Evolutionary conservation across 2,797 vertebrate species (phyloP).

Genomic region (Micrastur ruficollis): DNA sequence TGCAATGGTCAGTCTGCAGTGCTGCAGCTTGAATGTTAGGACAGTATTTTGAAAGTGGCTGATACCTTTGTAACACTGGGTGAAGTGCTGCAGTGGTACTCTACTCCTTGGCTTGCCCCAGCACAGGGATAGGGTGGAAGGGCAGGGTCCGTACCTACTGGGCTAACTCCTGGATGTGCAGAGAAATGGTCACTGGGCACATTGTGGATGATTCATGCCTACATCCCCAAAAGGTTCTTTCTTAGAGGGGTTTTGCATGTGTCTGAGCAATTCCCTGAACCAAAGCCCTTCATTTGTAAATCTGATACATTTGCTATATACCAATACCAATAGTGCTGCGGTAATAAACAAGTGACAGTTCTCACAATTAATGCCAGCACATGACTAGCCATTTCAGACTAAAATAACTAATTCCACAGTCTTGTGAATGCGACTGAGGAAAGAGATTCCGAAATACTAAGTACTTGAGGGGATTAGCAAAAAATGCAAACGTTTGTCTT

Average conservation of each 20-base stretch:
- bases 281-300: background rate
- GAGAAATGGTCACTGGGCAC: background rate
- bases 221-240: background rate
- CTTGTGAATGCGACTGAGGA: background rate
- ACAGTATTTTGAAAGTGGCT: background rate
- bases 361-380: background rate
- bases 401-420: background rate
- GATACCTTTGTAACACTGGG: background rate
- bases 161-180: background rate
- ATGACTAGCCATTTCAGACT: background rate
- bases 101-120: background rate
- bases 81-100: background rate
- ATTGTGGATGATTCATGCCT: background rate
- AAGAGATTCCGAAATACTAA: background rate
- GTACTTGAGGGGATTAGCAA: constrained; percentile 9
- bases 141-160: background rate
- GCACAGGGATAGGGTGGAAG: background rate
- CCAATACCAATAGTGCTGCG: background rate
- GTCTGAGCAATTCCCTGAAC: background rate
- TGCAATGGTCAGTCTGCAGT: background rate
- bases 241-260: background rate
- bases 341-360: constrained; percentile 1
- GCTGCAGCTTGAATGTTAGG: background rate
- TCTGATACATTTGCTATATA: background rate
- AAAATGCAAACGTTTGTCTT: constrained; percentile 31